Evolutionary conservation across 2,888 invertebrate species (phyloP).

Genomic region (Trichacis sp.): DNA sequence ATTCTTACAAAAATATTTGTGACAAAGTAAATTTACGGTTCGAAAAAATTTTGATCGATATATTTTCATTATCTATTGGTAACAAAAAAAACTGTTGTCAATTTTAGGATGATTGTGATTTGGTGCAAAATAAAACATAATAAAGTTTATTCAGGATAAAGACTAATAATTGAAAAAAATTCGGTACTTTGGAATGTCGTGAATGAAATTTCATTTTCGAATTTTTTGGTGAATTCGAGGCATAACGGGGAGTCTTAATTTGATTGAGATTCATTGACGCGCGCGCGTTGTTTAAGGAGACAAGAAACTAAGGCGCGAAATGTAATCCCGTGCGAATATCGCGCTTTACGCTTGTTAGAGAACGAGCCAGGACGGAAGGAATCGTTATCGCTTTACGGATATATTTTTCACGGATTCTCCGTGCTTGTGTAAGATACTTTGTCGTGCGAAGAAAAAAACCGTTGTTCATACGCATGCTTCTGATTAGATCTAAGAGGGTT

Average conservation of each 20-base stretch:
- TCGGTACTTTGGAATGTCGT: no score
- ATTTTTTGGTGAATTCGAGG: no score
- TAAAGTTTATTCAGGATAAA: no score
- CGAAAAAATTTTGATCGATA: no score
- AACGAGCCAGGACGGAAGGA: constrained; percentile 13
- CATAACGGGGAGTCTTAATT: background rate
- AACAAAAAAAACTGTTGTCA: no score
- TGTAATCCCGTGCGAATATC: constrained; percentile 19
- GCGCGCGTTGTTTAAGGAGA: background rate
- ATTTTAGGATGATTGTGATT: no score
- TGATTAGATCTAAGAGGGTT: background rate
- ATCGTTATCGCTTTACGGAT: constrained; percentile 15
- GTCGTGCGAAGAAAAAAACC: constrained; percentile 6
- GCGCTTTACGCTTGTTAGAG: constrained; percentile 25
- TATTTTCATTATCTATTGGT: no score
- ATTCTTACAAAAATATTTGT: no score
- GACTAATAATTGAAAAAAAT: no score
- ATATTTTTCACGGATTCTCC: constrained; percentile 17
- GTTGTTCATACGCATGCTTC: background rate
- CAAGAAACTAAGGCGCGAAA: constrained; percentile 16
- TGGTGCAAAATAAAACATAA: no score
- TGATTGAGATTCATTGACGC: background rate
- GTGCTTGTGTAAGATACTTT: constrained; percentile 11
- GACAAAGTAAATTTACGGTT: no score
- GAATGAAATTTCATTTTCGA: no score